These are phyloP conservation scores for Biston betularia DNA, from an alignment of 2,888 invertebrate genomes.

Conservation along the genomic window DNA sequence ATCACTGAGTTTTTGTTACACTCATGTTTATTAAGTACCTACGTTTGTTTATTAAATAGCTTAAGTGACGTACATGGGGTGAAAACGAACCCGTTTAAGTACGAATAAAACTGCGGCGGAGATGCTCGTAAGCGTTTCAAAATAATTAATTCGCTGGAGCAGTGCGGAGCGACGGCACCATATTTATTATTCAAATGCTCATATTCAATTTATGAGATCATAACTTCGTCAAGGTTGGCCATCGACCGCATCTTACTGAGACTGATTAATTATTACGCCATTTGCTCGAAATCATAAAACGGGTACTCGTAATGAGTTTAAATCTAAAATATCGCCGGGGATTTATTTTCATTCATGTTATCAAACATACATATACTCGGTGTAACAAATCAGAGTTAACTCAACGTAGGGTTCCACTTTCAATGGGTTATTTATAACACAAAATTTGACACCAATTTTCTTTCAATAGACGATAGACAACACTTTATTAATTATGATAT, in stretches of 20 bases:
- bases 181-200: slow-evolving; percentile 62
- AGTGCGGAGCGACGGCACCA: slow-evolving; percentile 48
- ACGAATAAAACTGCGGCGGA: slow-evolving; percentile 26
- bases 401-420: too few relatives aligned
- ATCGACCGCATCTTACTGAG: slow-evolving; percentile 40
- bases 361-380: not conserved
- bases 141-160: slow-evolving; percentile 54
- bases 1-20: slow-evolving; percentile 42
- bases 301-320: slow-evolving; percentile 26
- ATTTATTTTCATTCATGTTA: slow-evolving; percentile 43
- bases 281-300: slow-evolving; percentile 38
- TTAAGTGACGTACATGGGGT: slow-evolving; percentile 19
- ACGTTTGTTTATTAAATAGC: slow-evolving; percentile 39
- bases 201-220: slow-evolving; percentile 49
- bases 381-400: too few relatives aligned
- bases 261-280: slow-evolving; percentile 38
- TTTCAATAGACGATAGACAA: not conserved
- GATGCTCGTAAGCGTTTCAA: slow-evolving; percentile 39
- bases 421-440: too few relatives aligned
- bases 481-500: too few relatives aligned
- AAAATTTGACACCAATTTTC: not conserved
- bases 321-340: slow-evolving; percentile 15
- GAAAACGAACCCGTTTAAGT: slow-evolving; percentile 20
- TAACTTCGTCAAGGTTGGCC: slow-evolving; percentile 44
- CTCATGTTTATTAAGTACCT: slow-evolving; percentile 36